phyloP scores from a whole-genome alignment of 2,888 invertebrate genomes.

The Rambutsinella grinnellia region DNA sequence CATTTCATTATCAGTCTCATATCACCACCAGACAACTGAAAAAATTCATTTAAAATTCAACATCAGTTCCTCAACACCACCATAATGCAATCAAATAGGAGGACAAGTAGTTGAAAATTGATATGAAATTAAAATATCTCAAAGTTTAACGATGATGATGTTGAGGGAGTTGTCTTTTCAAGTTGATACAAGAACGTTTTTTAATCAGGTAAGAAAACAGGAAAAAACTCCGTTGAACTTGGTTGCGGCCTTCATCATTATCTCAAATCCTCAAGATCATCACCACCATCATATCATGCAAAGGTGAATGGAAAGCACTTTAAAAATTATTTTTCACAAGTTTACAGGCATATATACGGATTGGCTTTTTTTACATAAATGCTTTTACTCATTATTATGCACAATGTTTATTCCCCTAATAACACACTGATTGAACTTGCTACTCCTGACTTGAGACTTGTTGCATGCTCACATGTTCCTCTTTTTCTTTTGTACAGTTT shows the following conservation, averaged over 20 bases:
- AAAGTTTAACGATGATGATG: neutral
- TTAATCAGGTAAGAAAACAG: slow-evolving; percentile 3
- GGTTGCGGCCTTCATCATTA: neutral
- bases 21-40: slow-evolving; percentile 28
- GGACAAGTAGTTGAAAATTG: neutral
- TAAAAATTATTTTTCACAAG: too few species aligned
- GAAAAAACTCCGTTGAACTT: neutral
- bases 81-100: neutral
- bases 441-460: neutral
- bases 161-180: slow-evolving; percentile 43
- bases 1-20: slow-evolving; percentile 36
- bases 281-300: neutral
- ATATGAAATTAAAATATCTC: neutral
- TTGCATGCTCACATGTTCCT: neutral
- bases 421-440: slow-evolving; percentile 2
- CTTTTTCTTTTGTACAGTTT: neutral
- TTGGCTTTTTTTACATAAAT: neutral
- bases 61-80: slow-evolving; percentile 4
- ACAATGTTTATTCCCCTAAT: neutral
- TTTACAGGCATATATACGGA: neutral
- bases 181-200: slow-evolving; percentile 15
- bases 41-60: slow-evolving; percentile 41
- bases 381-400: neutral
- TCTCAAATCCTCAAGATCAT: slow-evolving; percentile 1
- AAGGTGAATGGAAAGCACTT: neutral